Evolutionary conservation across 2,113 vertebrate species (phyloP), one percentile per base, ranked within the genome.

Genomic region (Corythaixoides concolor): DNA sequence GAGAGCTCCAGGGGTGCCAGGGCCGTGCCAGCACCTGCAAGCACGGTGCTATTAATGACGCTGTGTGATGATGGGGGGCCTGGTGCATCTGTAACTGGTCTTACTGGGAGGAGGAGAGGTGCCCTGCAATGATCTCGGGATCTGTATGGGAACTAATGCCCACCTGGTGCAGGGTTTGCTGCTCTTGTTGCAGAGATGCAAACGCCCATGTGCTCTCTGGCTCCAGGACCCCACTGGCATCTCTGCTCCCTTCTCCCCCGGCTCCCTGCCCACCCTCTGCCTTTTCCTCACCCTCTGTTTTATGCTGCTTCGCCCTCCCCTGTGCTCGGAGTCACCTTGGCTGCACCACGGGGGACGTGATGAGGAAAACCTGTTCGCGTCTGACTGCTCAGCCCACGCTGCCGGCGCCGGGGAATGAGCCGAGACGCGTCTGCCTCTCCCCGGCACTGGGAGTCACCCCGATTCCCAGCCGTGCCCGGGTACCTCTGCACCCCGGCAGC

Each of bases 191-290:
- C 33, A 28, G 68, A 80, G 79, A 22, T 12, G 39, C n/a, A 6
- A 12, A 27, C 1, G 2, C 16, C 27, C 1, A 0, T 0, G 1
- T 0, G 0, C 20, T 12, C 17, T 33, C 28, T 5, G 0, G 50
- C 79, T 24, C 50, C 33, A 2, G 41, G 32, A 72, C 45, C 22
- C 33, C 3, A 32, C 32, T 9, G 18, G 62, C 75, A 76, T 21
- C 79, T 37, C 22, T 1, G 0, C 9, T 32, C 47, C 60, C 26
- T 72, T n/a, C 27, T 47, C 5, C 27, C 23, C 33, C 22, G 0
- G 1, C 53, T 16, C 67, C 16, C 47, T n/a, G 37, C 28, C 74
- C 19, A 7, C 35, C 18, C 49, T 24, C 53, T 39, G 35, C 49
- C 30, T 43, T 33, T 28, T 12, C 21, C 35, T 56, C 20, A 0